Base-by-base conservation (phyloP, 2,888 invertebrate species). In the Eristalis intricaria region DNA sequence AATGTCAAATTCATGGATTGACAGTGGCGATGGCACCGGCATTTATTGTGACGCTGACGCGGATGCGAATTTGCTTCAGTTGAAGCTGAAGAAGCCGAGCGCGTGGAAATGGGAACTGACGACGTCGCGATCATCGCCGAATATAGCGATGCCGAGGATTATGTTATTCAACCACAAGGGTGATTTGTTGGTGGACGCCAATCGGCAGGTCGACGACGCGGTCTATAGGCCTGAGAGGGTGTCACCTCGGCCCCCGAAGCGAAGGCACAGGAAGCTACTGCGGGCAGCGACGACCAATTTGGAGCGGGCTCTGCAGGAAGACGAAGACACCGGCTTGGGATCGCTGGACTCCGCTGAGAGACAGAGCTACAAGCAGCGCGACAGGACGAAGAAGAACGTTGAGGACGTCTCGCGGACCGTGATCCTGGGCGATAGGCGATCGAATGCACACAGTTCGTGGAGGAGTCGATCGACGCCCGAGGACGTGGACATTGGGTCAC, bases 21-120 rank as follows among this genome's bases (percentile, higher is more conserved):
- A 87, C 87, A 80, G 79, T 76, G 87, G 87, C 35, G 80, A 76
- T 84, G 87, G 87, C 56, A 80, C 83, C 84, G 87, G 84, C 60
- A 84, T 87, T 70, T 87, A 60, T 69, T 87, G 84, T 64, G 89
- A 90, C n/a, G 89, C 89, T 23, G 91, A 91, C 89, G 89, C 90
- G 5, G 84, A 91, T 40, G 90, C 90, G 22, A 94, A 94, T 89
- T 91, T 94, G 56, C 93, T 95, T 1, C 93, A 93, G 74, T 90
- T 95, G 26, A 93, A 94, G 90, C 90, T 95, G 77, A 93, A 93
- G 88, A 95, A 95, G 89, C 95, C 95, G 0, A 93, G 93, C 83
- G 92, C 93, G 83, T 95, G 95, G 94, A 94, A 94, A 89, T 95
- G 95, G 94, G 94, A 95, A 90, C 89, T 95, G 88, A 94, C 94